Conservation (phyloP, 2,113 vertebrate genomes). For the Vidua chalybeata region DNA sequence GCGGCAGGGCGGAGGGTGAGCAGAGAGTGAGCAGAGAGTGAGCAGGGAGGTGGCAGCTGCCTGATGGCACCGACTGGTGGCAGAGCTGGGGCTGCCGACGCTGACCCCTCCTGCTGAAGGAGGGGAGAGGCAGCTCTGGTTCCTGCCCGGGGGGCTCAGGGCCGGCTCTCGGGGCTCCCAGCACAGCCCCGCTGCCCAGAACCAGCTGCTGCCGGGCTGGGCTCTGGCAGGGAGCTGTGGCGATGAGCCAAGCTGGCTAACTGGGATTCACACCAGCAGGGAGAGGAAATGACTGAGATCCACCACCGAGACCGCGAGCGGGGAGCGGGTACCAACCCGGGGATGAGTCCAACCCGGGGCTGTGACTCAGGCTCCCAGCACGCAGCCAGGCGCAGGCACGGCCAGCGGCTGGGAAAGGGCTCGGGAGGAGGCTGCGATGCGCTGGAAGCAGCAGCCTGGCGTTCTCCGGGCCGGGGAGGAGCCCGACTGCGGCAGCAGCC, state of each 20-base stretch:
- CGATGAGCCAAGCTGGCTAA: background rate
- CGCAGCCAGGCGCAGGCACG: rapidly evolving
- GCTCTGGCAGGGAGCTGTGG: background rate
- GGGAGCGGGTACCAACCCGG: background rate
- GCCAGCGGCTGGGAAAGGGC: background rate
- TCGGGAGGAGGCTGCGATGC: background rate
- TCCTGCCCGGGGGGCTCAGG: background rate
- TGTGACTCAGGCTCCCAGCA: background rate
- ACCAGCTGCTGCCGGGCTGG: rapidly evolving
- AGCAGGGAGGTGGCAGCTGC: background rate
- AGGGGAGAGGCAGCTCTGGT: rapidly evolving
- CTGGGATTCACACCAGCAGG: background rate
- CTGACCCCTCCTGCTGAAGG: background rate
- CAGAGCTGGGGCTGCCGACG: background rate
- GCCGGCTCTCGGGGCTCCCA: rapidly evolving
- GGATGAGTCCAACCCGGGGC: background rate
- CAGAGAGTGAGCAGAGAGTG: background rate
- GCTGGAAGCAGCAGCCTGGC: background rate
- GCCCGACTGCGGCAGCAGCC: rapidly evolving
- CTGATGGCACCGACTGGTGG: rapidly evolving
- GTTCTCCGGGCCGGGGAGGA: background rate
- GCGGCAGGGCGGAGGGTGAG: rapidly evolving
- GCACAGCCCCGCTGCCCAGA: background rate
- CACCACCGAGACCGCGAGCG: background rate
- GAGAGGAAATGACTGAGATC: background rate